Evolutionary conservation across 1,140 invertebrate genomes (phyloP), one percentile per base, ranked within the genome.

Genomic region (Trypoxylus dichotomus): DNA sequence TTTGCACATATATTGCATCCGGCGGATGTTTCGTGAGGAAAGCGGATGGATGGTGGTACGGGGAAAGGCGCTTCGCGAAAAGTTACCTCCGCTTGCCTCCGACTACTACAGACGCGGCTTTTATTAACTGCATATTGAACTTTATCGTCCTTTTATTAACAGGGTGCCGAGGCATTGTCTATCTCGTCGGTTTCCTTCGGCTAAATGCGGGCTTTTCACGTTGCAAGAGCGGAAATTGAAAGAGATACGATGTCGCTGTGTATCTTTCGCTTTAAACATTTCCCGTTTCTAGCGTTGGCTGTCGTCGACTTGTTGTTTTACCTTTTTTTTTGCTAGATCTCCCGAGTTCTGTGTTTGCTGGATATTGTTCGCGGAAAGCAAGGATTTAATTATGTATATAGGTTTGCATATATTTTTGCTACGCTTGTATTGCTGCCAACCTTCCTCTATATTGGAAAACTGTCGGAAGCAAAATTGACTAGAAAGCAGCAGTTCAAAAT

Each of bases 81-180:
- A 54, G 47, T 54, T 54, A n/a, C 13, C 47, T 54, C 47, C n/a
- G 47, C 15, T 54, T 19, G 47, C 10, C 1, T 19, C 19, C 6
- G 15, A 54, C 19, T 19, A 19, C 7, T 6, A 54, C 47, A n/a
- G 19, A 54, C 19, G 47, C 47, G 13, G 47, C 19, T 19, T n/a
- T 54, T n/a, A 54, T 54, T 54, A 54, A 54, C 47, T 54, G 19
- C 47, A 54, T 54, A 54, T 54, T 54, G 47, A 54, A 54, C 47
- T 54, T 54, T 54, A 54, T 54, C 47, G 47, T 54, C 47, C 13
- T 54, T 54, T 54, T 54, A 54, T 54, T 54, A 54, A 54, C 47
- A 3, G 47, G 15, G 19, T 19, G 47, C 15, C 47, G 47, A 54
- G 47, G 47, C 5, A 54, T 54, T 54, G 47, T 54, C 32, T 37